Evolutionary conservation across 2,888 invertebrate species (phyloP).

Genomic region (Gisinianus flammeolus): DNA sequence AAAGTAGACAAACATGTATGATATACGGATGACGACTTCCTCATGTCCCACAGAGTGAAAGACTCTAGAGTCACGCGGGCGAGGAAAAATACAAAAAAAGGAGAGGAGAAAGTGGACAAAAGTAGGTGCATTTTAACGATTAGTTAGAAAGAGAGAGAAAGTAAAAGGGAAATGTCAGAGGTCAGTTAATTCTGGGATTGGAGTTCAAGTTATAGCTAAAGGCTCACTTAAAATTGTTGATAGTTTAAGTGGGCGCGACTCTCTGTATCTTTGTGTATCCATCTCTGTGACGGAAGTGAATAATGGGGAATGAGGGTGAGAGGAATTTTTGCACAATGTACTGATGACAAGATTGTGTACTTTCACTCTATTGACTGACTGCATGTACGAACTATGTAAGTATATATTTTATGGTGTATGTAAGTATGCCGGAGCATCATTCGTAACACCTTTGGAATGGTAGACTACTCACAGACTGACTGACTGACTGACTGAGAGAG

Average conservation of each 20-base stretch:
- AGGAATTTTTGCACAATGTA: not conserved
- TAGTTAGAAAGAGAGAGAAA: not conserved
- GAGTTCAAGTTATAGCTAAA: too few species aligned
- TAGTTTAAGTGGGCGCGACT: not conserved
- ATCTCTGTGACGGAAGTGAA: not conserved
- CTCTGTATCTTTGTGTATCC: not conserved
- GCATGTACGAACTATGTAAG: too few species aligned
- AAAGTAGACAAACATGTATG: too few species aligned
- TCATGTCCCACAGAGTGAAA: too few species aligned
- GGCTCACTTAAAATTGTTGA: not conserved
- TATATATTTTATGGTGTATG: too few species aligned
- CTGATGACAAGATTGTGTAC: too few species aligned
- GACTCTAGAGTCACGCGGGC: too few species aligned
- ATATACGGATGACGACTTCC: not conserved
- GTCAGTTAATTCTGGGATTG: slow-evolving; percentile 1
- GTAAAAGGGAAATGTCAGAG: slow-evolving; percentile 5
- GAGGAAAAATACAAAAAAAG: not conserved
- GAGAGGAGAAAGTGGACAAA: not conserved
- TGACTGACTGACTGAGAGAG: not conserved
- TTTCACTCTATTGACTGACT: too few species aligned
- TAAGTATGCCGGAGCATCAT: too few species aligned
- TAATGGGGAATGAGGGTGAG: slow-evolving; percentile 1
- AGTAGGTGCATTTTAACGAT: not conserved
- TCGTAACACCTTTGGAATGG: too few species aligned
- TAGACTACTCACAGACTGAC: too few species aligned